A percentile compares a stretch with the other conserved stretches of the same genome.
Conservation (phyloP, 2,113 vertebrate species). For the Uria lomvia region DNA sequence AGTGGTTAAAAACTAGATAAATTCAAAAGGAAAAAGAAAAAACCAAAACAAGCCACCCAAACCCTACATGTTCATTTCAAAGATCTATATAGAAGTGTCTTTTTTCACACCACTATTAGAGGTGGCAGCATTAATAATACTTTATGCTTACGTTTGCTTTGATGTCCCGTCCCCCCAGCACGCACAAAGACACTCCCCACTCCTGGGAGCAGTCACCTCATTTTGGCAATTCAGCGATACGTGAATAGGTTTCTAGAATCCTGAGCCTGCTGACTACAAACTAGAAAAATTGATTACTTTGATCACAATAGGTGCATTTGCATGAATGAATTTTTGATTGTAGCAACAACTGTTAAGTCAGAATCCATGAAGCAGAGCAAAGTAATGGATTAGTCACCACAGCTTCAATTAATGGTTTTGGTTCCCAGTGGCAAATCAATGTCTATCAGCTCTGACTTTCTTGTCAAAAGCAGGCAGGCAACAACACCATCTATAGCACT, state of each 20-base stretch:
- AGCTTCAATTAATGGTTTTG: constrained; percentile 62
- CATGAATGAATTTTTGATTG: constrained; percentile 32
- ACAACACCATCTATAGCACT: constrained; percentile 13
- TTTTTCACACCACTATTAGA: background rate
- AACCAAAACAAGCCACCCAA: background rate
- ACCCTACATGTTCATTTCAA: background rate
- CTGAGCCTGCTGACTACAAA: background rate
- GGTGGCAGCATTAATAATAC: background rate
- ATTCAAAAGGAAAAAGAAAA: background rate
- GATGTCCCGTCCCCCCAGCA: background rate
- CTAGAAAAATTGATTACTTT: constrained; percentile 47
- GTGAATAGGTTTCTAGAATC: background rate
- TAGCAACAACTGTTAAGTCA: constrained; percentile 8
- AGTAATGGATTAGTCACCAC: constrained; percentile 47
- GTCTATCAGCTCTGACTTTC: constrained; percentile 53
- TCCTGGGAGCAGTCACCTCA: background rate
- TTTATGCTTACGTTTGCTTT: background rate
- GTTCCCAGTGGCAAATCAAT: constrained; percentile 58
- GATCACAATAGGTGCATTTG: constrained; percentile 30
- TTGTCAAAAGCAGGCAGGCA: constrained; percentile 47
- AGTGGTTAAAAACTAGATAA: background rate
- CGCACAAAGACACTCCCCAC: background rate
- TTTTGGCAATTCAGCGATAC: background rate
- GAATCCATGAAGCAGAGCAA: background rate
- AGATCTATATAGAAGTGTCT: background rate